These are phyloP conservation scores for Mythimna pallens DNA, from an alignment of 2,888 invertebrate genomes.

Conservation along the genomic window DNA sequence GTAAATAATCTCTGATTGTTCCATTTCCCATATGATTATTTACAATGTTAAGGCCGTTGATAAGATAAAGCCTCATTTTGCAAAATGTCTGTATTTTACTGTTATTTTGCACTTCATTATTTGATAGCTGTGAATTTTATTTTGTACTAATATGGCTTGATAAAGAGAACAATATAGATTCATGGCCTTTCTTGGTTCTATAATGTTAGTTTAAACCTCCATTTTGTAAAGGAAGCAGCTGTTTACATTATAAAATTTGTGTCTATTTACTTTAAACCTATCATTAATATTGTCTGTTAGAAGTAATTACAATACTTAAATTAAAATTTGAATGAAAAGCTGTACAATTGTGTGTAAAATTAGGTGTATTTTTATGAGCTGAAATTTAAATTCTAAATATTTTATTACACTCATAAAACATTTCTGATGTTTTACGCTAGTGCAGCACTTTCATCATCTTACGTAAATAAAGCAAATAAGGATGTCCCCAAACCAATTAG, in stretches of 20 bases:
- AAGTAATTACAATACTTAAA: no score
- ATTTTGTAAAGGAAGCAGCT: slow-evolving; percentile 38
- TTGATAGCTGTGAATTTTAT: slow-evolving; percentile 3
- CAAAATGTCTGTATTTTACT: slow-evolving; percentile 1
- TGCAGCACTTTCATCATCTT: background rate
- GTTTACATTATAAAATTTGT: slow-evolving; percentile 2
- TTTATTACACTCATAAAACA: background rate
- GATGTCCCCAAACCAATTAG: background rate
- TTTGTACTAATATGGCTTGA: background rate
- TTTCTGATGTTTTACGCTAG: no score
- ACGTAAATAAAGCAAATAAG: background rate
- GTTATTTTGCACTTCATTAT: background rate
- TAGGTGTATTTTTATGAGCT: background rate
- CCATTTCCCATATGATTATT: slow-evolving; percentile 15
- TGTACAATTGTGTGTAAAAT: no score
- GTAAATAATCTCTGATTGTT: slow-evolving; percentile 35
- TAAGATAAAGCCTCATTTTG: slow-evolving; percentile 52
- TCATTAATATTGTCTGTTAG: background rate
- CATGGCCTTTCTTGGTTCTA: no score
- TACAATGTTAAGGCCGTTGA: slow-evolving; percentile 43
- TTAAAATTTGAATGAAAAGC: background rate
- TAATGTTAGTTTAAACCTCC: slow-evolving; percentile 1
- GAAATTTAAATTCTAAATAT: background rate
- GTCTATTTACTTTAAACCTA: slow-evolving; percentile 8
- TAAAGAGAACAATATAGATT: background rate